These are phyloP conservation scores for Probaryconus sp. DNA, from an alignment of 1,140 invertebrate genomes.

Conservation along the genomic window DNA sequence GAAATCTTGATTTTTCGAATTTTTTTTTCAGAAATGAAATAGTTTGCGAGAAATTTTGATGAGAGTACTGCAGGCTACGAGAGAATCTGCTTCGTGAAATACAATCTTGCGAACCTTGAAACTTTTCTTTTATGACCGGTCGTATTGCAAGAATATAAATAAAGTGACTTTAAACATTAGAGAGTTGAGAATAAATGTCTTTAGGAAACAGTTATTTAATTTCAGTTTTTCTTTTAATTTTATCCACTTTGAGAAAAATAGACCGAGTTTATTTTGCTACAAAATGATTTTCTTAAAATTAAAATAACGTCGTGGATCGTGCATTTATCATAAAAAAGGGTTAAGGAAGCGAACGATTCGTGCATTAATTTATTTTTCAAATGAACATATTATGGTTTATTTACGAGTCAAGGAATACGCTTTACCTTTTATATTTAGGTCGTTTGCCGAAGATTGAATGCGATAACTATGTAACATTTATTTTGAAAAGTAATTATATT, in stretches of 20 bases:
- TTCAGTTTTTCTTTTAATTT: neutral
- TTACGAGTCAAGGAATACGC: neutral
- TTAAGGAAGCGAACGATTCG: no score
- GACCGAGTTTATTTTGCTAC: no score
- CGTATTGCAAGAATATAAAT: conserved; percentile 32
- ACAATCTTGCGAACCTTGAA: conserved; percentile 42
- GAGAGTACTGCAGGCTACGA: conserved; percentile 8
- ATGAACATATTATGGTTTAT: no score
- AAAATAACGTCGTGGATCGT: no score
- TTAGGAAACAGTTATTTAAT: conserved; percentile 13
- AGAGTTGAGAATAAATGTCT: conserved; percentile 18
- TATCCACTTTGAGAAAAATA: neutral
- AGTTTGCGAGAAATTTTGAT: conserved; percentile 41
- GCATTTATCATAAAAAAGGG: no score
- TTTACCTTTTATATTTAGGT: conserved; percentile 19
- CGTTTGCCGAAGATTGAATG: conserved; percentile 12
- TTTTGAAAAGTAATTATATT: conserved; percentile 35
- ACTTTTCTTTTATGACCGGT: conserved; percentile 37
- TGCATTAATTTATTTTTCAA: no score
- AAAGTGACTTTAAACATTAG: conserved; percentile 34
- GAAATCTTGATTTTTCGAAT: no score
- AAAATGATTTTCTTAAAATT: no score
- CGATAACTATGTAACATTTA: no score
- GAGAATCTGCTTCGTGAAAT: conserved; percentile 30
- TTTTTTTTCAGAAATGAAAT: no score